Conservation (phyloP, 2,888 invertebrate genomes). For the Seira ritae region DNA sequence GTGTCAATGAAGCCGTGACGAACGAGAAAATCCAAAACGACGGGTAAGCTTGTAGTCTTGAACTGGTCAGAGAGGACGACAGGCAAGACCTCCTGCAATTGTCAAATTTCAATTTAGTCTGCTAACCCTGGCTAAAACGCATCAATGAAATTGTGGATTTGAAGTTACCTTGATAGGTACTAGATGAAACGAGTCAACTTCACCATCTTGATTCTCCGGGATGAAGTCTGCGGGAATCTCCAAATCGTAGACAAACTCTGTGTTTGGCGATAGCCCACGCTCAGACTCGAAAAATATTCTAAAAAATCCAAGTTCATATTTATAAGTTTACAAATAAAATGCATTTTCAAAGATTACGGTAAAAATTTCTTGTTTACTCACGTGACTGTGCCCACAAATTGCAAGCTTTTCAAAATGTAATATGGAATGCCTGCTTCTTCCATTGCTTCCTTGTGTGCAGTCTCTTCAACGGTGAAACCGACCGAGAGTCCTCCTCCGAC, state of each 20-base stretch:
- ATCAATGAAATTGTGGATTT: not conserved
- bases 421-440: conserved; percentile 95
- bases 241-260: conserved; percentile 94
- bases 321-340: not conserved
- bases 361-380: conserved; percentile 76
- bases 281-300: conserved; percentile 95
- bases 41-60: conserved; percentile 95
- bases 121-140: not conserved
- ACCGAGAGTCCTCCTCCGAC: conserved; percentile 93
- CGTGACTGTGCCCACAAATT: conserved; percentile 89
- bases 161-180: conserved; percentile 84
- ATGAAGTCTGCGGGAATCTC: conserved; percentile 92
- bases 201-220: conserved; percentile 95
- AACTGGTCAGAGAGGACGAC: conserved; percentile 89
- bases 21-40: conserved; percentile 93
- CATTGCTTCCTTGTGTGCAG: conserved; percentile 93
- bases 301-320: conserved; percentile 74
- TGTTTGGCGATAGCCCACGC: conserved; percentile 94
- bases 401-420: conserved; percentile 85
- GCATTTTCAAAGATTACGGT: conserved; percentile 2
- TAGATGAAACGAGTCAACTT: conserved; percentile 93
- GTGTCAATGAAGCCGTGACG: conserved; percentile 92
- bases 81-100: conserved; percentile 79
- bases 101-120: too few relatives aligned
- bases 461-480: conserved; percentile 89